A percentile compares a stretch with the other conserved stretches of the same genome.
Conservation (phyloP, 2,113 vertebrate species). For the Camelus dromedarius region DNA sequence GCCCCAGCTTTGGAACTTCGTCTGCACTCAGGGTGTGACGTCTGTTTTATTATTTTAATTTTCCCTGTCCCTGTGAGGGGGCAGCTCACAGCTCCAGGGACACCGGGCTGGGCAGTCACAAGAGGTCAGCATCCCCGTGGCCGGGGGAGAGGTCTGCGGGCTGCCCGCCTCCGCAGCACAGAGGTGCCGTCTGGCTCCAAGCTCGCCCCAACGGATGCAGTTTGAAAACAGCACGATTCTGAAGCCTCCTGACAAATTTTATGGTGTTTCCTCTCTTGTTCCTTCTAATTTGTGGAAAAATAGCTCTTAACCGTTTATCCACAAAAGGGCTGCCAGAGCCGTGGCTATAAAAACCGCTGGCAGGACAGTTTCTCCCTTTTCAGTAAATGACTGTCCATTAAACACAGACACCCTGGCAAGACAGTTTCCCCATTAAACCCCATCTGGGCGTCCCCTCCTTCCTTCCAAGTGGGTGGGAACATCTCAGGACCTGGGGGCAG, state of each 20-base stretch:
- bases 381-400: background rate
- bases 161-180: accelerated
- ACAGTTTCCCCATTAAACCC: accelerated
- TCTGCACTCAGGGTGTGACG: accelerated
- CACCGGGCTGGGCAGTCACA: accelerated
- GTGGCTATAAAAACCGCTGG: background rate
- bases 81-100: accelerated
- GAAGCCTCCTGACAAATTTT: background rate
- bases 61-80: accelerated
- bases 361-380: background rate
- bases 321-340: background rate
- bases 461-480: accelerated
- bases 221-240: background rate
- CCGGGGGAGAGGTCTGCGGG: accelerated
- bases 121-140: accelerated
- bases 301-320: background rate
- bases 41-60: accelerated
- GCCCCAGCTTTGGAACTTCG: accelerated
- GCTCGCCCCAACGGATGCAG: accelerated
- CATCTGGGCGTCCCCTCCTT: accelerated
- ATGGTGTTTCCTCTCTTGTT: background rate
- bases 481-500: background rate
- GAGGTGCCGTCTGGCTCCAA: accelerated
- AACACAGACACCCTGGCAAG: accelerated
- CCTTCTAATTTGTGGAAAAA: background rate